These are phyloP conservation scores for Ferdinandea cuprea DNA, from an alignment of 2,888 invertebrate genomes.

Conservation along the genomic window DNA sequence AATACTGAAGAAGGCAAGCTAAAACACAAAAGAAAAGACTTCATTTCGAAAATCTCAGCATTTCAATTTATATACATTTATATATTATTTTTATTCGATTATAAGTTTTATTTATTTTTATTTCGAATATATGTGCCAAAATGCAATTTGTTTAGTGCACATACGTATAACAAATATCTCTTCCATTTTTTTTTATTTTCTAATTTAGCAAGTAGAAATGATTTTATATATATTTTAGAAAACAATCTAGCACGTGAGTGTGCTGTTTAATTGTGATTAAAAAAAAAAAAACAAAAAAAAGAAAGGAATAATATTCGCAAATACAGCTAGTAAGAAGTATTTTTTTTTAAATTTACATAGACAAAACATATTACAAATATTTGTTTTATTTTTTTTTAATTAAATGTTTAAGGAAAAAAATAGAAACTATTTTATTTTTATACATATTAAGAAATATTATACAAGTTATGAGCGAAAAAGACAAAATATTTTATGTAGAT, in stretches of 20 bases:
- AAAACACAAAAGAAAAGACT: constrained; percentile 18
- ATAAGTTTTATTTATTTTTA: constrained; percentile 72
- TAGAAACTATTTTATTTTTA: constrained; percentile 40
- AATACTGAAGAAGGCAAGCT: constrained; percentile 30
- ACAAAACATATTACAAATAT: constrained; percentile 35
- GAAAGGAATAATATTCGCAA: constrained; percentile 43
- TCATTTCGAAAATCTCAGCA: constrained; percentile 36
- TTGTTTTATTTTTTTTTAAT: constrained; percentile 12
- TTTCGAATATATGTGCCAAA: constrained; percentile 69
- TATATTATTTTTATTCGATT: constrained; percentile 1
- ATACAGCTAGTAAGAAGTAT: constrained; percentile 59
- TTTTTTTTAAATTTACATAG: constrained; percentile 31
- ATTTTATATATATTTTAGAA: constrained; percentile 32
- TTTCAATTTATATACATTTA: constrained; percentile 8
- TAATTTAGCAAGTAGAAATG: constrained; percentile 51
- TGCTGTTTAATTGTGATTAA: constrained; percentile 65
- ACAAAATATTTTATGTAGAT: constrained; percentile 69
- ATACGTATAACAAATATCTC: constrained; percentile 56
- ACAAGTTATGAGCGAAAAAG: constrained; percentile 47
- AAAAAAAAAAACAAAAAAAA: too few species aligned
- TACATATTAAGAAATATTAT: constrained; percentile 1
- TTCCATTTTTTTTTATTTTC: constrained; percentile 61
- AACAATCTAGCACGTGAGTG: constrained; percentile 48
- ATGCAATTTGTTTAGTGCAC: constrained; percentile 73
- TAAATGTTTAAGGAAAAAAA: constrained; percentile 8